Evolutionary conservation across 30 jellyfish, hydroid and myxozoan genomes (phyloP), one percentile per base, ranked within the genome.

Genomic region (Pseudorhiza aurosa): DNA sequence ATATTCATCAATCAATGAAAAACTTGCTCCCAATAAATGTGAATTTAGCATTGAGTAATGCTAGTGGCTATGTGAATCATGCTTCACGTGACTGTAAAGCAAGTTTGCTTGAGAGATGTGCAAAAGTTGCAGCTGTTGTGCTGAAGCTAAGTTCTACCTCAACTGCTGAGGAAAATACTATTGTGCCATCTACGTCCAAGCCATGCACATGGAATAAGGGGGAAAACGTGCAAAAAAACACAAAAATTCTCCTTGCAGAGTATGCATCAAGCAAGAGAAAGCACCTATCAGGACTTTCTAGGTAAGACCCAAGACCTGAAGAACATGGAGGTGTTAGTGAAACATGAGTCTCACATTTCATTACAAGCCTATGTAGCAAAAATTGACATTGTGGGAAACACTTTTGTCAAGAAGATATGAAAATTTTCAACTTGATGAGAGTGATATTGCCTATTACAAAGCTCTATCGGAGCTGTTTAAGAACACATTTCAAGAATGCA

Each of bases 131-230:
- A 27, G 91, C 96, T 28, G 11, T 85, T 8, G 36, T 85, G 71
- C 47, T 85, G 75, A 12, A 43, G 18, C 65, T 85, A 30, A 75
- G 85, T 75, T 87, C 75, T 65, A 26, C 17, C 42, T 28, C 40
- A 33, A 35, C 46, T 12, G n/a, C n/a, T n/a, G n/a, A n/a, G n/a
- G 36, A 26, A 15, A 69, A 70, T 80, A 50, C 47, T 27, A 35
- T 19, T 10, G 71, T 31, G 22, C 96, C 96, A 33, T 30, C 56
- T 14, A 84, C 96, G 58, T 84, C 89, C 8, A 21, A 72, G 72
- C 75, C 84, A 21, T 84, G 96, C 39, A 40, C 72, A n/a, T 84
- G 96, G 95, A 71, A 82, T 70, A 69, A 77, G 43, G 88, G 90
- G 14, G 72, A 55, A 56, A 83, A 45, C 33, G 44, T 85, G 62